Evolutionary conservation across 2,113 vertebrate species (phyloP), one percentile per base, ranked within the genome.

Genomic region (Passer montanus): DNA sequence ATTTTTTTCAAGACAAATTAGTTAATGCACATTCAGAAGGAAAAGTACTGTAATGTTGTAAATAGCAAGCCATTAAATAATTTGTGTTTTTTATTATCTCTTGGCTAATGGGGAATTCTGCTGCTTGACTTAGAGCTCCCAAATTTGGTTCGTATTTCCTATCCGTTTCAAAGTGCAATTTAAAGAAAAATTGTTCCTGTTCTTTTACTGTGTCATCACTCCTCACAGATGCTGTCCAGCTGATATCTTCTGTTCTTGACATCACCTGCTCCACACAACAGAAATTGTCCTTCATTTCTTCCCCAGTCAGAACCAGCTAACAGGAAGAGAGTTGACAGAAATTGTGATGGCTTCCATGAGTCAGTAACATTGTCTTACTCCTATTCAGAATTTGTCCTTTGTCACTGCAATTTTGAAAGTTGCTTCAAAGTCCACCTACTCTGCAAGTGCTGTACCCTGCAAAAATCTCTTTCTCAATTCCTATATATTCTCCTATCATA

Each of bases 1-100:
- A 68, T 67, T 64, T 89, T 89, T 91, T 87, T 77, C 39, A 75
- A 52, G 84, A 68, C 53, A 68, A 89, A 95, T 81, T 84, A 86
- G 80, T 93, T 92, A 88, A 83, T 56, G 68, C 77, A 67, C 18
- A 4, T 77, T 83, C 72, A 84, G 81, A 92, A 91, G 62, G 70
- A 73, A 67, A 92, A 88, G 50, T 68, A 58, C 28, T 74, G 35
- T 89, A 87, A 91, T 86, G 58, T 21, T 81, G 78, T 94, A 91
- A 93, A 96, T 84, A 76, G 39, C 47, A 91, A 94, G 30, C 58
- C 72, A 39, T 89, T 81, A 37, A 78, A 78, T 81, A 4, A 63
- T 83, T 90, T 85, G 43, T 59, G 41, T 0, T 13, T 73, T 95
- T 87, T 86, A 55, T 76, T 93, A 26, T 83, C 47, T 86, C 60